Percentiles rank a stretch among this genome's conserved stretches.
phyloP scores from a whole-genome alignment of 2,113 vertebrate genomes.

The Nestor notabilis region DNA sequence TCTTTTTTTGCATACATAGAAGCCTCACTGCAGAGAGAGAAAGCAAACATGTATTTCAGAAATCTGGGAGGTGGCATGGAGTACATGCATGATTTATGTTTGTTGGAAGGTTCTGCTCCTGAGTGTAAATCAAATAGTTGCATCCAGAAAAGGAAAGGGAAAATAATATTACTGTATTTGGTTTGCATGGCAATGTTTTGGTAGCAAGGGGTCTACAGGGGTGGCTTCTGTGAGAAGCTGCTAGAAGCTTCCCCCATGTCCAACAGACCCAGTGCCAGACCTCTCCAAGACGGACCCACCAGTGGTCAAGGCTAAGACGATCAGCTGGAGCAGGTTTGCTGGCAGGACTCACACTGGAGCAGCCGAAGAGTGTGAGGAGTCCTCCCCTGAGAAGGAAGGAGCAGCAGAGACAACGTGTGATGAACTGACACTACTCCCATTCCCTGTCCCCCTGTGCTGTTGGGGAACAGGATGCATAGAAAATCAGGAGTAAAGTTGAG shows the following conservation, averaged over 20 bases:
- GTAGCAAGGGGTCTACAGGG: background rate
- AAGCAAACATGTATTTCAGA: background rate
- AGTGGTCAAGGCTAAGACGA: background rate
- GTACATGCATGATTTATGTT: background rate
- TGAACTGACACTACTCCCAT: background rate
- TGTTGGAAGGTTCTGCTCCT: background rate
- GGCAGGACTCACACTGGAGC: background rate
- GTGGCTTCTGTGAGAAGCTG: background rate
- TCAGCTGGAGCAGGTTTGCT: background rate
- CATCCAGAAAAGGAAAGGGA: background rate
- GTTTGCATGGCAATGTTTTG: background rate
- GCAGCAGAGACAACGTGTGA: background rate
- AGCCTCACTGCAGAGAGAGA: background rate
- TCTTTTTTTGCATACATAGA: background rate
- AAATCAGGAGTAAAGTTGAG: background rate
- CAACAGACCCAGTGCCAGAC: fast-evolving
- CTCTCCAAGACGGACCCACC: background rate
- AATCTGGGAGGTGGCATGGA: background rate
- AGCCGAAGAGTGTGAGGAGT: background rate
- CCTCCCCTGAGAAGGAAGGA: background rate
- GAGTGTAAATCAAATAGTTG: background rate
- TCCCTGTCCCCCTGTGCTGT: background rate
- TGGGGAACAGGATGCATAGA: background rate
- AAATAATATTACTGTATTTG: background rate
- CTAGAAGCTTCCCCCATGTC: background rate